phyloP scores from a whole-genome alignment of 1,140 invertebrate species.

The Aricia agestis region DNA sequence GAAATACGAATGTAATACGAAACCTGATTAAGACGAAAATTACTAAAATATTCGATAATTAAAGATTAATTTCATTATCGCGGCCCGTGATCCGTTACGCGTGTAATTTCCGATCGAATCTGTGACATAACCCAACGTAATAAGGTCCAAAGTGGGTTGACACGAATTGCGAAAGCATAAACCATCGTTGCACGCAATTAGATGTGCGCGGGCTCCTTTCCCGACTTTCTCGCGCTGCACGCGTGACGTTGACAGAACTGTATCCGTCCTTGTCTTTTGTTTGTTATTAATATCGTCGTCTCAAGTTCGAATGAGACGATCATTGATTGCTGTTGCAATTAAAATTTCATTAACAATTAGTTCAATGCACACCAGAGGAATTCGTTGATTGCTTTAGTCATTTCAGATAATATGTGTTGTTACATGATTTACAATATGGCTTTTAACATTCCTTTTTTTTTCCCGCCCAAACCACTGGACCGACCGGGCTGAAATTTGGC shows the following conservation, averaged over 20 bases:
- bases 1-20: not conserved
- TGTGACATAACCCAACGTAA: not conserved
- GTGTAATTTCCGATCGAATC: not conserved
- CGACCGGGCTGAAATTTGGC: no score
- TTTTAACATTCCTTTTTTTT: not conserved
- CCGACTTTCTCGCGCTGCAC: constrained; percentile 33
- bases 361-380: not conserved
- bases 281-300: not conserved
- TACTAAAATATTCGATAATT: constrained; percentile 12
- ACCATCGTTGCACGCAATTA: constrained; percentile 21
- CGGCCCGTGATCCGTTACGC: not conserved
- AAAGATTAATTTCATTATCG: constrained; percentile 26
- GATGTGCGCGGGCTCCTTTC: constrained; percentile 30
- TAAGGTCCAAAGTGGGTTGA: constrained; percentile 14
- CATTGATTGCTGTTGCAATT: not conserved
- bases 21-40: constrained; percentile 3
- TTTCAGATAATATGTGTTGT: constrained; percentile 1
- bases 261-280: constrained; percentile 23
- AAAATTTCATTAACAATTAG: constrained; percentile 3
- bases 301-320: constrained; percentile 3
- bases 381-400: not conserved
- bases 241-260: constrained; percentile 30
- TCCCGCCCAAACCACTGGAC: no score
- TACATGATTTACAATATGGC: not conserved
- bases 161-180: constrained; percentile 11